Base-by-base conservation (phyloP, 2,797 vertebrate species). In the Dryobates pubescens region DNA sequence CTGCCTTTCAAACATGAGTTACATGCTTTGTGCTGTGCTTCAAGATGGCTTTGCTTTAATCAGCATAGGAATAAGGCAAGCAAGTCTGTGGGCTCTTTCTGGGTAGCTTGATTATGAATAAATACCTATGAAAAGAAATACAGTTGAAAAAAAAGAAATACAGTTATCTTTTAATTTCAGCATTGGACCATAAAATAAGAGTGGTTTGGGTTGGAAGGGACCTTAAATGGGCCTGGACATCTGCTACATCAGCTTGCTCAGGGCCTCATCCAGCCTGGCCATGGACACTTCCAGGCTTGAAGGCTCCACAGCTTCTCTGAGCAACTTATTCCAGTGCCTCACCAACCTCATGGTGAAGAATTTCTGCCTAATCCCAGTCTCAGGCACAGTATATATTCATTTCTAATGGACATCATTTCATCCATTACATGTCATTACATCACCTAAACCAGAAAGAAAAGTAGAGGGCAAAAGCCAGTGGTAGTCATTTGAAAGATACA, bases 391-490 rank as follows among this genome's bases (percentile, higher is more conserved):
- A 11, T 79, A 41, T 69, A 57, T 88, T 89, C 1, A 30, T 93
- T 94, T 94, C 88, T 75, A 90, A 69, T 22, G 61, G 57, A 23
- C 20, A 34, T 57, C 0, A 30, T 67, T 90, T 83, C 30, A 8
- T 69, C 17, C 45, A 24, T n/a, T 87, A 0, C 29, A 13, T 43
- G 26, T 59, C 43, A 32, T 79, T 92, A 56, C 10, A 20, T 83
- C 70, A 87, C 64, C 56, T 81, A 64, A 87, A 89, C 49, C 67
- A 81, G 73, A 63, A 77, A 78, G 58, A 63, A 75, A 86, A 88
- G 38, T 13, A 79, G 74, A 72, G 29, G n/a, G 34, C 17, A 74
- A 81, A 88, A 82, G 7, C 47, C 38, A 13, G 1, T 32, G 26
- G 41, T 15, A 74, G 38, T 45, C 49, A 23, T 58, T 88, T 53